phyloP scores from a whole-genome alignment of 2,797 vertebrate genomes.

The Eidolon dupreanum region DNA sequence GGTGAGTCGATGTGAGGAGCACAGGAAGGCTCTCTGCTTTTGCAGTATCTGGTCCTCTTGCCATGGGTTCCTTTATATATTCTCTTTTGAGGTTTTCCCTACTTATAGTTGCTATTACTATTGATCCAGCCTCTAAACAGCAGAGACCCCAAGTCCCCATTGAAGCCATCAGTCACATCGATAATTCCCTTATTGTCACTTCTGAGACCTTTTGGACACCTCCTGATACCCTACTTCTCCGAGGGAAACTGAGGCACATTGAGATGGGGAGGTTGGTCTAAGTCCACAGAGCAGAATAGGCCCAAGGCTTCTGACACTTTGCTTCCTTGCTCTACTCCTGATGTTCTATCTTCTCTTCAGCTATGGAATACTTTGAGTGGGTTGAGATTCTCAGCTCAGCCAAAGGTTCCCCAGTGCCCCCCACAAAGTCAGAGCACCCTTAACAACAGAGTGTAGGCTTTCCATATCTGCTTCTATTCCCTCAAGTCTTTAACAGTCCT shows the following conservation, averaged over 20 bases:
- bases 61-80: constrained; percentile 30
- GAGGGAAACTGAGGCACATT: constrained; percentile 30
- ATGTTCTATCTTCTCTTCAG: fast-evolving
- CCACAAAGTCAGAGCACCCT: neutral
- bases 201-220: neutral
- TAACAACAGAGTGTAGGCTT: neutral
- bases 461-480: neutral
- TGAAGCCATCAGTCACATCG: constrained; percentile 61
- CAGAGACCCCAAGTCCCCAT: constrained; percentile 58
- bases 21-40: neutral
- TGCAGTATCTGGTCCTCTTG: neutral
- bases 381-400: neutral
- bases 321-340: neutral
- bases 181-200: constrained; percentile 59
- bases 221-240: neutral
- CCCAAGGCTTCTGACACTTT: neutral
- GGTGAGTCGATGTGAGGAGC: too few relatives aligned
- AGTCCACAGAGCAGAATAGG: neutral
- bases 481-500: neutral
- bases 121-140: constrained; percentile 70
- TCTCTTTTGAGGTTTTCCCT: constrained; percentile 45
- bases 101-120: constrained; percentile 70
- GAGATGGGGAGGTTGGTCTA: neutral
- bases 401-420: neutral
- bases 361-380: neutral